Conservation (phyloP, 2,797 vertebrate species). For the Halcyon leucocephala region DNA sequence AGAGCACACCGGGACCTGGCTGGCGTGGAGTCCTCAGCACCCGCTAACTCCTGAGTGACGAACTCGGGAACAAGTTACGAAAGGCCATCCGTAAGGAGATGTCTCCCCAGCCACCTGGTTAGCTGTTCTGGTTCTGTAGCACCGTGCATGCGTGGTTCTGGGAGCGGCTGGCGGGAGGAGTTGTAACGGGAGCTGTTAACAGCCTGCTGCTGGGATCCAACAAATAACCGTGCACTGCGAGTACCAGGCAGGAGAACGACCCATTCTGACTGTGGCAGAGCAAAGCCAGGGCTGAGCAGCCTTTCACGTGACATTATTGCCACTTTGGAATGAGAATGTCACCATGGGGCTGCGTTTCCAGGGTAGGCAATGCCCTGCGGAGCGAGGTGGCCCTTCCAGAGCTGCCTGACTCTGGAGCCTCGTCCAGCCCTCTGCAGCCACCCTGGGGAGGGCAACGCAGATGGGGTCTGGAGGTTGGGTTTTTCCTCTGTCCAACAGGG, state of each 20-base stretch:
- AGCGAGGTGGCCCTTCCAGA: neutral
- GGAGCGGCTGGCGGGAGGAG: neutral
- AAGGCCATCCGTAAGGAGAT: accelerated
- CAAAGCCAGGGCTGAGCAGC: neutral
- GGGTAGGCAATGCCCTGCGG: neutral
- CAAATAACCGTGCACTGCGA: accelerated
- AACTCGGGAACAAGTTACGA: accelerated
- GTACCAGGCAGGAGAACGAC: neutral
- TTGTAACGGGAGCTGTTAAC: neutral
- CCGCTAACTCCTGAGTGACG: neutral
- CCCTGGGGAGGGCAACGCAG: neutral
- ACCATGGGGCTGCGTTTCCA: accelerated
- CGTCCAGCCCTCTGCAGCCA: neutral
- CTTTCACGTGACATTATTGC: accelerated
- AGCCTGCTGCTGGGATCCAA: neutral
- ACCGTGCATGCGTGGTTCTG: neutral
- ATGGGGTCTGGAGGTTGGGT: neutral
- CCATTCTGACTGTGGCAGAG: accelerated
- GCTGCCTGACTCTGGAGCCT: neutral
- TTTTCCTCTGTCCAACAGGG: neutral
- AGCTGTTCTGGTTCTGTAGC: accelerated
- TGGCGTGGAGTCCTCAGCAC: accelerated
- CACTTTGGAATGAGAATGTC: neutral
- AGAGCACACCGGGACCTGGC: neutral
- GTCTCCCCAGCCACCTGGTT: neutral